Evolutionary conservation across 2,113 vertebrate genomes (phyloP).

Genomic region (Mesocricetus auratus): DNA sequence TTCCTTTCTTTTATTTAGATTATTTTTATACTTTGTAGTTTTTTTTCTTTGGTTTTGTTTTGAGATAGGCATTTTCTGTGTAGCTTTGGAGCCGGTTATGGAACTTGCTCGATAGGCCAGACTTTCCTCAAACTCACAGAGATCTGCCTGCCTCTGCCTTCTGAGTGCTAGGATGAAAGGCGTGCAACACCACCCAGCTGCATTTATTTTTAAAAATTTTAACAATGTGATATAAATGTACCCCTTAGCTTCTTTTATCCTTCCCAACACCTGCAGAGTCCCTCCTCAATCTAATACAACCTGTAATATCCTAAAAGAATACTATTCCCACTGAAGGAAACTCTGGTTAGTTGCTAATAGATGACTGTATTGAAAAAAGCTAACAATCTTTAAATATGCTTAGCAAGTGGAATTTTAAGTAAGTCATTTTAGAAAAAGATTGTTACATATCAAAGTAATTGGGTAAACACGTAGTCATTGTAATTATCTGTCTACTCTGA

Average conservation of each 20-base stretch:
- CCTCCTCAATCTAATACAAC: background rate
- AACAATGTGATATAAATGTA: background rate
- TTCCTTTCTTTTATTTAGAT: background rate
- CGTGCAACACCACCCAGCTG: no score
- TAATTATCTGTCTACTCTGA: background rate
- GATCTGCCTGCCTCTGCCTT: no score
- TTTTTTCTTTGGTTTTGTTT: background rate
- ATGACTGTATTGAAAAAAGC: background rate
- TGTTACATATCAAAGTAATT: conserved; percentile 7
- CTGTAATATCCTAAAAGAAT: background rate
- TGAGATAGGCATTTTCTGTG: no score
- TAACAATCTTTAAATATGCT: conserved; percentile 8
- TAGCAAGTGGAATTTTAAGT: background rate
- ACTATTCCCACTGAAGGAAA: background rate
- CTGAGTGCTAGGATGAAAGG: no score
- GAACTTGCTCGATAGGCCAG: no score
- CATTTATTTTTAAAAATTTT: background rate
- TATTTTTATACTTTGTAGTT: background rate
- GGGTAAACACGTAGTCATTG: background rate
- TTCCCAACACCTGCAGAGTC: background rate
- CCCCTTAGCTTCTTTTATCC: background rate
- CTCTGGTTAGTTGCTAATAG: background rate
- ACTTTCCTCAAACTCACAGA: no score
- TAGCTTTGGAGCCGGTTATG: no score
- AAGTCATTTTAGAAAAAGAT: background rate